Evolutionary conservation across 2,888 invertebrate species (phyloP).

Genomic region (Cordilura impudica): DNA sequence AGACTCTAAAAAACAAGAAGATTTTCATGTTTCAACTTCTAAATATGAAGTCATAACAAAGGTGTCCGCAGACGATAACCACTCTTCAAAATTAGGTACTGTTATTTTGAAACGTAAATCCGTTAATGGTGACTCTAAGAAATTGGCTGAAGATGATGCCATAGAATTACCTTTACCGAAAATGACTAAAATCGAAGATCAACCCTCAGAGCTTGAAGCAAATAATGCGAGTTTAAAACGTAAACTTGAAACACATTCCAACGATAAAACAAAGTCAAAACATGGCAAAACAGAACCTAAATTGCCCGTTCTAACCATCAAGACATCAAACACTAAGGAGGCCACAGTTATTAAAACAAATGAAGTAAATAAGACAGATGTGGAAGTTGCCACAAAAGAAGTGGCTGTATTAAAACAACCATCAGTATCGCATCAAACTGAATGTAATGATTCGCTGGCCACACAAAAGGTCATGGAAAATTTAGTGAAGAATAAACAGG

Average conservation of each 20-base stretch:
- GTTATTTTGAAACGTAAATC: slow-evolving; percentile 77
- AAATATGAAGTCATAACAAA: slow-evolving; percentile 75
- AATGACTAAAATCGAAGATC: slow-evolving; percentile 65
- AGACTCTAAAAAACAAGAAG: slow-evolving; percentile 34
- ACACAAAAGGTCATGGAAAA: slow-evolving; percentile 68
- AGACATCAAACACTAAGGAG: slow-evolving; percentile 18
- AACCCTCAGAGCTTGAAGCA: slow-evolving; percentile 22
- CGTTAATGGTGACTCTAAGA: slow-evolving; percentile 50
- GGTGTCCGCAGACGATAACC: slow-evolving; percentile 69
- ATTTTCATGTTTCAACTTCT: slow-evolving; percentile 13
- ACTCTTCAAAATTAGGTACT: slow-evolving; percentile 69
- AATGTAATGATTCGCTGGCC: background rate
- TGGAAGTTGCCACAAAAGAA: background rate
- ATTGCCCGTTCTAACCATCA: slow-evolving; percentile 56
- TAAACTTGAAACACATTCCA: slow-evolving; percentile 50
- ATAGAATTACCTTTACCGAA: slow-evolving; percentile 63
- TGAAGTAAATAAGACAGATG: background rate
- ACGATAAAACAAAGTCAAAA: slow-evolving; percentile 62
- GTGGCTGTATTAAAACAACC: background rate
- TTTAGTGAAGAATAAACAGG: slow-evolving; percentile 70
- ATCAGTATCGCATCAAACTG: background rate
- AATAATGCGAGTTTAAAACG: slow-evolving; percentile 54
- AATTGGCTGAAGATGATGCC: slow-evolving; percentile 29
- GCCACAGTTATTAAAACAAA: background rate
- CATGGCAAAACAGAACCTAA: slow-evolving; percentile 62